These are phyloP conservation scores for Platycercus adscitus DNA, from an alignment of 2,113 vertebrate genomes.

Conservation along the genomic window DNA sequence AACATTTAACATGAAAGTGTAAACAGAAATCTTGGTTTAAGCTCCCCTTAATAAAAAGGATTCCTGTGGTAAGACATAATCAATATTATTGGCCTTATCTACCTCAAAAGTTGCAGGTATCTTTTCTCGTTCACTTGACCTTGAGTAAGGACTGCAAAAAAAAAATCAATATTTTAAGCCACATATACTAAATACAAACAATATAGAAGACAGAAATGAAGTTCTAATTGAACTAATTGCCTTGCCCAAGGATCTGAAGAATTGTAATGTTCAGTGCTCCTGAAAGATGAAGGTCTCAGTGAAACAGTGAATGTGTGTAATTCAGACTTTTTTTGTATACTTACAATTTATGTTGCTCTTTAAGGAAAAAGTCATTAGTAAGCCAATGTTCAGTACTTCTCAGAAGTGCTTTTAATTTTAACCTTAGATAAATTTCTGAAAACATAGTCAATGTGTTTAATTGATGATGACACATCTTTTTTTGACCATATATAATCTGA, in stretches of 20 bases:
- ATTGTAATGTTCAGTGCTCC: not conserved
- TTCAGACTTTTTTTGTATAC: not conserved
- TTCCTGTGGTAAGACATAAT: slow-evolving; percentile 80
- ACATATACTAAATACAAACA: slow-evolving; percentile 65
- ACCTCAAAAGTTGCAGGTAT: slow-evolving; percentile 70
- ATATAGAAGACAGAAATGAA: slow-evolving; percentile 50
- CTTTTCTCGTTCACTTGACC: slow-evolving; percentile 76
- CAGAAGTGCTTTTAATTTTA: not conserved
- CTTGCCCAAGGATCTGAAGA: slow-evolving; percentile 56
- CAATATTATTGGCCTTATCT: slow-evolving; percentile 77
- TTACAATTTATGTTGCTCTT: not conserved
- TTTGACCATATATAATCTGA: not conserved
- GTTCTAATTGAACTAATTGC: slow-evolving; percentile 67
- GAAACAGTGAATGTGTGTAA: slow-evolving; percentile 10
- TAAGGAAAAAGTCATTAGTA: not conserved
- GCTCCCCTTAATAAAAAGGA: slow-evolving; percentile 77
- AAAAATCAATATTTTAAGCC: slow-evolving; percentile 74
- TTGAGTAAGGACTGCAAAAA: slow-evolving; percentile 70
- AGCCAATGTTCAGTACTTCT: not conserved
- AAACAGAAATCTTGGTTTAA: slow-evolving; percentile 75
- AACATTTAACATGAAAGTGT: slow-evolving; percentile 73
- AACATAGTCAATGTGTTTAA: not conserved
- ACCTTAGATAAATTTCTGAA: not conserved
- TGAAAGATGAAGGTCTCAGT: not conserved
- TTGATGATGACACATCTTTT: not conserved